Percentiles rank a stretch among this genome's conserved stretches.
Evolutionary conservation across 2,888 invertebrate genomes (phyloP).

Genomic region (Agrenia bidenticulata): DNA sequence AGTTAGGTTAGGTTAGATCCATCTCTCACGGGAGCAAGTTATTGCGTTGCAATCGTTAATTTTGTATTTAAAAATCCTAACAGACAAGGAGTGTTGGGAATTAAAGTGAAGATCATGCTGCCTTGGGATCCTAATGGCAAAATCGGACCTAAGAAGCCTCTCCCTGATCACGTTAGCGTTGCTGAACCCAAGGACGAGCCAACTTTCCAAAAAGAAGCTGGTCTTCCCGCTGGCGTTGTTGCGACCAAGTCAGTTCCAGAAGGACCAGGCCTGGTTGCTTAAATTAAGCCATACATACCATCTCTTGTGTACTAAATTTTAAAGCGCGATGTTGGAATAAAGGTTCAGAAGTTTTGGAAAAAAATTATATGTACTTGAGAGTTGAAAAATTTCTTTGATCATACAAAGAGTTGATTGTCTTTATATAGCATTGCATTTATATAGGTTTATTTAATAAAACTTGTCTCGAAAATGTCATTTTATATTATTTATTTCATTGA

Average conservation of each 20-base stretch:
- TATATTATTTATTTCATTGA: too few relatives aligned
- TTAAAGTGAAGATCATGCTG: conserved; percentile 97
- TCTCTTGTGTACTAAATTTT: conserved; percentile 19
- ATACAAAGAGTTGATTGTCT: not conserved
- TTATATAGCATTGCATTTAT: not conserved
- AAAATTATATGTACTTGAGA: not conserved
- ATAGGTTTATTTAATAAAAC: not conserved
- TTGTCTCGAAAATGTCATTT: too few relatives aligned
- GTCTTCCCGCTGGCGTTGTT: not conserved
- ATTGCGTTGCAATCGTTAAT: too few relatives aligned
- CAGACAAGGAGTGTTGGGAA: conserved; percentile 66
- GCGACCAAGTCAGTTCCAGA: conserved; percentile 12
- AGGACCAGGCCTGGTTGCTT: conserved; percentile 14
- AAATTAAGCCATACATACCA: conserved; percentile 5
- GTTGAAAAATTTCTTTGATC: too few relatives aligned
- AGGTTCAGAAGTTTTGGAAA: conserved; percentile 17
- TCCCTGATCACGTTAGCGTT: conserved; percentile 96
- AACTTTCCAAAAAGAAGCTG: conserved; percentile 1
- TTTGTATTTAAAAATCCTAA: too few relatives aligned
- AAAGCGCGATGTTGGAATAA: conserved; percentile 10
- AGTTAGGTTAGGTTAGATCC: not conserved
- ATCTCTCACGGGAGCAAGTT: too few relatives aligned
- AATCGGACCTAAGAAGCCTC: conserved; percentile 93
- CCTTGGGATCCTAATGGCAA: conserved; percentile 98
- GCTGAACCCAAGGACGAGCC: conserved; percentile 94